A percentile compares a stretch with the other conserved stretches of the same genome.
These are phyloP conservation scores for Cactoblastis cactorum DNA, from an alignment of 2,888 invertebrate species.

Conservation along the genomic window DNA sequence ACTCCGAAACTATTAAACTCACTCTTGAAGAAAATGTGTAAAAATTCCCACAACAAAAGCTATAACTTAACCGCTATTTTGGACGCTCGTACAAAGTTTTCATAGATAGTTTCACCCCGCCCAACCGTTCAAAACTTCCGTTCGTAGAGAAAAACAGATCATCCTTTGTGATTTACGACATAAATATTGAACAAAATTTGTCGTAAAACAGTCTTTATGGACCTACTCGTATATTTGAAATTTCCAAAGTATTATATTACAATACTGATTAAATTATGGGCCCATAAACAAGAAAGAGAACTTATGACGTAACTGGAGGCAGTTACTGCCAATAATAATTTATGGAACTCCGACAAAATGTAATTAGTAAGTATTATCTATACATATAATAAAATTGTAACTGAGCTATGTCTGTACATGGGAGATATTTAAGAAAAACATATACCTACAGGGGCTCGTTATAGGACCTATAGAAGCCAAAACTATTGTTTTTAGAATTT, in stretches of 20 bases:
- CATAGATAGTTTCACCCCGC: constrained; percentile 21
- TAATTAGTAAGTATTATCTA: constrained; percentile 12
- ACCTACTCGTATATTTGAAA: constrained; percentile 46
- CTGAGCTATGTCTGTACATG: too few relatives aligned
- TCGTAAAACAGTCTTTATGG: constrained; percentile 59
- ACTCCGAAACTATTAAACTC: constrained; percentile 1
- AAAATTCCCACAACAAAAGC: constrained; percentile 13
- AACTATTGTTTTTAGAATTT: too few relatives aligned
- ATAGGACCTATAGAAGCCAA: too few relatives aligned
- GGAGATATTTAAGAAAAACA: too few relatives aligned
- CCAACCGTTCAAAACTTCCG: constrained; percentile 44
- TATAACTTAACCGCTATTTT: constrained; percentile 18
- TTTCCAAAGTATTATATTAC: constrained; percentile 46
- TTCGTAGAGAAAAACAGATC: constrained; percentile 48
- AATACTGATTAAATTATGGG: constrained; percentile 55
- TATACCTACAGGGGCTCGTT: too few relatives aligned
- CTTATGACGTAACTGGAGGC: constrained; percentile 44
- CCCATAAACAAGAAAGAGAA: constrained; percentile 47
- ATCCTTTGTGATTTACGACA: constrained; percentile 52
- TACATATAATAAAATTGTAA: too few relatives aligned
- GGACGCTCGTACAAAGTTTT: constrained; percentile 21
- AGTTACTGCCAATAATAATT: constrained; percentile 43
- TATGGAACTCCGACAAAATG: constrained; percentile 25
- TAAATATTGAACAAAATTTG: constrained; percentile 65
- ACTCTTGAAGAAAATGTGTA: constrained; percentile 7